Evolutionary conservation across 2,888 invertebrate species (phyloP).

Genomic region (Iselma pallidipennis): DNA sequence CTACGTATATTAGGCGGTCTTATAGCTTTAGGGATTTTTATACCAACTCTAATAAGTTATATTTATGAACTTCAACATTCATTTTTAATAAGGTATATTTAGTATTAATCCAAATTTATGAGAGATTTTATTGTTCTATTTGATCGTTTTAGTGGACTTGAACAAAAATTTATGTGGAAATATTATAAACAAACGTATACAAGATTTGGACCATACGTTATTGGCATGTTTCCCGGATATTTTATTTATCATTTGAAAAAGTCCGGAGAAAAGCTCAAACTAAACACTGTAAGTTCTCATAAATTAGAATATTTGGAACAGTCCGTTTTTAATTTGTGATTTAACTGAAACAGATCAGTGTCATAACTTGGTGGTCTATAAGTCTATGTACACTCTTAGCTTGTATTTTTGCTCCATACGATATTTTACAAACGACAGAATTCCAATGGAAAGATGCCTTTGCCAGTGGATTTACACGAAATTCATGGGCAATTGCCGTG

Average conservation of each 20-base stretch:
- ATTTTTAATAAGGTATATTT: not conserved
- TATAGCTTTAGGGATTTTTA: conserved; percentile 7
- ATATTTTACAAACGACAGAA: not conserved
- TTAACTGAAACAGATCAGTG: not conserved
- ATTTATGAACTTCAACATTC: not conserved
- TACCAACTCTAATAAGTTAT: not conserved
- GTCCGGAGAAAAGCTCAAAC: not conserved
- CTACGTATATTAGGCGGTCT: not conserved
- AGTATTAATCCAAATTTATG: not conserved
- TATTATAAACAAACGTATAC: conserved; percentile 2
- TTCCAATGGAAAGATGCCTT: not conserved
- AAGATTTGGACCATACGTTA: conserved; percentile 3
- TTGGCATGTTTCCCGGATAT: not conserved
- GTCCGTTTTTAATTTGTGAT: no score
- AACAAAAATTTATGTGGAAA: not conserved
- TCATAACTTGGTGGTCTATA: not conserved
- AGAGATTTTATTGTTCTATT: not conserved
- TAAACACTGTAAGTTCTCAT: not conserved
- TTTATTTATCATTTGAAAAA: not conserved
- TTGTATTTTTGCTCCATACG: not conserved
- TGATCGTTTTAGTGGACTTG: not conserved
- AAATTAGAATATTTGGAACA: no score
- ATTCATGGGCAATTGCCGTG: conserved; percentile 4
- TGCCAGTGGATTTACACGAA: not conserved
- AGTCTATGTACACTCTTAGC: not conserved